Evolutionary conservation across 1,140 invertebrate species (phyloP).

Genomic region (Pristionchus pacificus): DNA sequence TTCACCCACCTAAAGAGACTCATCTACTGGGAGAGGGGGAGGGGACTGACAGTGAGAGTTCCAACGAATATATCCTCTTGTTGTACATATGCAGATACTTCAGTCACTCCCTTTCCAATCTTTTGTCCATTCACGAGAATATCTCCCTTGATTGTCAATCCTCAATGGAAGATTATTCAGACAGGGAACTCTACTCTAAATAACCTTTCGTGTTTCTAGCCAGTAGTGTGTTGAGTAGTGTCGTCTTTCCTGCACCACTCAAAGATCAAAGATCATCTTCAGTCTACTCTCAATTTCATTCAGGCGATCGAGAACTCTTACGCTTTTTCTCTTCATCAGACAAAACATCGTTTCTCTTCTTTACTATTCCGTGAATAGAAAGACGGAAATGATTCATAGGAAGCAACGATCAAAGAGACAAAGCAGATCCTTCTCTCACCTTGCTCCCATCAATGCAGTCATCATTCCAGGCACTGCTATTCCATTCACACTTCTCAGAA

Average conservation of each 20-base stretch:
- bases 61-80: conserved; percentile 65
- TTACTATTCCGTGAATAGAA: no score
- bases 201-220: conserved; percentile 39
- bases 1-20: conserved; percentile 53
- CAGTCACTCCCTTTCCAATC: conserved; percentile 52
- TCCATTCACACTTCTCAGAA: conserved; percentile 31
- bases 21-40: background rate
- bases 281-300: no score
- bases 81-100: conserved; percentile 63
- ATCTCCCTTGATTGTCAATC: conserved; percentile 41
- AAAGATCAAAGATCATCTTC: conserved; percentile 21
- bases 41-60: conserved; percentile 60
- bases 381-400: no score
- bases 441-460: conserved; percentile 44
- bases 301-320: no score
- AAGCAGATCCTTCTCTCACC: conserved; percentile 22
- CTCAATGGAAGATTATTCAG: no score
- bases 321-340: no score
- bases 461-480: conserved; percentile 40
- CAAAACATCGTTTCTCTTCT: no score
- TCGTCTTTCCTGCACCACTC: conserved; percentile 54
- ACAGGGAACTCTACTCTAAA: background rate
- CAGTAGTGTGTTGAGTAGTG: conserved; percentile 44
- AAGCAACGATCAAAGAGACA: no score
- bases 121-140: conserved; percentile 36